These are phyloP conservation scores for Epizoanthus illoricatus DNA, from an alignment of 92 coral and sea anemone species.

Conservation along the genomic window DNA sequence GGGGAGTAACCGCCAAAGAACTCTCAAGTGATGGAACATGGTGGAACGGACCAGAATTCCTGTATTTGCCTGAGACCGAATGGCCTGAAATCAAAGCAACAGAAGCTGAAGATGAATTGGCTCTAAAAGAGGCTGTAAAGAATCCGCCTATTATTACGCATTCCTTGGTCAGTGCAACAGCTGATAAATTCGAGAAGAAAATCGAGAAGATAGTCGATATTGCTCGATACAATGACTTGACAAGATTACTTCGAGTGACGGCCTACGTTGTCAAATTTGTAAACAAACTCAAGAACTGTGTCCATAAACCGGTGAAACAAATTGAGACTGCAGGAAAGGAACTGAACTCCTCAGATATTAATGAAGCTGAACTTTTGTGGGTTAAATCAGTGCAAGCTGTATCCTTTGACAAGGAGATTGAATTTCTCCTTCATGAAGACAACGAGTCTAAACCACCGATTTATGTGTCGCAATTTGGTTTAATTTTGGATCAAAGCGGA, in stretches of 20 bases:
- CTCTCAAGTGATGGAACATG: no score
- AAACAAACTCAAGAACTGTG: conserved; percentile 37
- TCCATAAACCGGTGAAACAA: background rate
- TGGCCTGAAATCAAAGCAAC: conserved; percentile 51
- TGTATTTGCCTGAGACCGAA: conserved; percentile 26
- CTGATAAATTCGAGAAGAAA: background rate
- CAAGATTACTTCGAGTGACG: conserved; percentile 58
- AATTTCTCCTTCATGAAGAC: conserved; percentile 43
- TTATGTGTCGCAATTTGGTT: conserved; percentile 56
- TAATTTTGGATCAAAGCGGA: conserved; percentile 55
- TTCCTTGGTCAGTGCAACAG: conserved; percentile 37
- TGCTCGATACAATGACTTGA: conserved; percentile 50
- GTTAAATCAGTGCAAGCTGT: conserved; percentile 42
- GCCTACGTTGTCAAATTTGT: conserved; percentile 51
- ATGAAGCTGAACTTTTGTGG: conserved; percentile 52
- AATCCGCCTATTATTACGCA: conserved; percentile 46
- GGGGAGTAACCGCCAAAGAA: no score
- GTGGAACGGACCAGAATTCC: no score
- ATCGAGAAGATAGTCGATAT: conserved; percentile 46
- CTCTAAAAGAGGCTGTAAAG: conserved; percentile 42
- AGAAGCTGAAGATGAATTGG: conserved; percentile 34
- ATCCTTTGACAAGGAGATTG: conserved; percentile 44
- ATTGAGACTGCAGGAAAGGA: background rate
- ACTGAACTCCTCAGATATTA: conserved; percentile 38
- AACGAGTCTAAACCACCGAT: conserved; percentile 39